These are phyloP conservation scores for Alectoris magna DNA, from an alignment of 2,797 vertebrate species.

Conservation along the genomic window DNA sequence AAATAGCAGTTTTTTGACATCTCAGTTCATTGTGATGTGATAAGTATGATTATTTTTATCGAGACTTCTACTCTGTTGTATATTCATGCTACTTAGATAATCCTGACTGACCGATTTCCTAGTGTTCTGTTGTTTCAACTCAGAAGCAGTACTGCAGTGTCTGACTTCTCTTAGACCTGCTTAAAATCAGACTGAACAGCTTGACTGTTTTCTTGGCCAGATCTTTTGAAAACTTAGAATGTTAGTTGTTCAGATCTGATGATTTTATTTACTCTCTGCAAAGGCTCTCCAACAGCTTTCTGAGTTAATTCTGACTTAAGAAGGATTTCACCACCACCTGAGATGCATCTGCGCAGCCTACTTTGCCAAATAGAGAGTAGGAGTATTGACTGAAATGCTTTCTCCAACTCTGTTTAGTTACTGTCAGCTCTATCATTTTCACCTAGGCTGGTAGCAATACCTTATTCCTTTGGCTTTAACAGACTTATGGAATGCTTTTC, in stretches of 20 bases:
- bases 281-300: background rate
- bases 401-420: background rate
- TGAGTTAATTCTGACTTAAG: background rate
- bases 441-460: background rate
- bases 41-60: background rate
- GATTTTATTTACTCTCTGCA: background rate
- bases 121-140: background rate
- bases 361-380: conserved; percentile 14
- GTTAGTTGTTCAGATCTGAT: background rate
- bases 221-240: background rate
- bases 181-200: background rate
- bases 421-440: background rate
- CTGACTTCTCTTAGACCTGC: background rate
- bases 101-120: background rate
- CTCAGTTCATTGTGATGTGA: background rate
- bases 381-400: background rate
- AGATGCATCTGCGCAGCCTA: rapidly evolving
- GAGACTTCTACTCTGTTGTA: background rate
- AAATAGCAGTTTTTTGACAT: background rate
- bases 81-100: background rate
- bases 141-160: background rate
- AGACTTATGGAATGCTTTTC: background rate
- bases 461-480: background rate
- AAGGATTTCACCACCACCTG: conserved; percentile 39
- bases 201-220: background rate